These are phyloP conservation scores for Lasioglossum baleicum DNA, from an alignment of 1,140 invertebrate genomes.

Conservation along the genomic window DNA sequence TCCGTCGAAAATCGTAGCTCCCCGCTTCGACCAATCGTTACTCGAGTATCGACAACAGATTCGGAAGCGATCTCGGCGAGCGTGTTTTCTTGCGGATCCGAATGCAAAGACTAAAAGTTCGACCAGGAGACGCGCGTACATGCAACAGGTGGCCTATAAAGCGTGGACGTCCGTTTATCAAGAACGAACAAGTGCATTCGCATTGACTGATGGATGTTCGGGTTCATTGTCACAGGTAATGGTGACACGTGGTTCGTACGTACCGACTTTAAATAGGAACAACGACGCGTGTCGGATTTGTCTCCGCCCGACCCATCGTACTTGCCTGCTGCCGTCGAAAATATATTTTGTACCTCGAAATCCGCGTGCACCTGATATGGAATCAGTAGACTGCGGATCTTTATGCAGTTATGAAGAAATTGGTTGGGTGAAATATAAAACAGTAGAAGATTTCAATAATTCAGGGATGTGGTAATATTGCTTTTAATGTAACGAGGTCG, in stretches of 20 bases:
- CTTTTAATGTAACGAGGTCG: no score
- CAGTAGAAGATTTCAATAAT: no score
- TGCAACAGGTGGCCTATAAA: slow-evolving; percentile 75
- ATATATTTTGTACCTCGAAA: no score
- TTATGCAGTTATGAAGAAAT: no score
- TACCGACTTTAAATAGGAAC: slow-evolving; percentile 60
- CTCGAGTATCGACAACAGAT: slow-evolving; percentile 3
- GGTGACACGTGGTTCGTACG: slow-evolving; percentile 57
- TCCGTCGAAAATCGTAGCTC: neutral
- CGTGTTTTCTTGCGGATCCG: slow-evolving; percentile 55
- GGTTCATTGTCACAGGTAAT: slow-evolving; percentile 58
- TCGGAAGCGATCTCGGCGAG: slow-evolving; percentile 41
- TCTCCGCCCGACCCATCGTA: neutral
- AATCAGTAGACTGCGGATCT: no score
- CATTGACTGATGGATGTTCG: slow-evolving; percentile 73
- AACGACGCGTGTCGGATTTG: slow-evolving; percentile 22
- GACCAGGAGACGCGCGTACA: slow-evolving; percentile 68
- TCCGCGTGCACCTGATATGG: no score
- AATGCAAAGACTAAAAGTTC: slow-evolving; percentile 71
- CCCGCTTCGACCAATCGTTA: neutral
- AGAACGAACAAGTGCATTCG: slow-evolving; percentile 74
- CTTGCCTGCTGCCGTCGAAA: no score
- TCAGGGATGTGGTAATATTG: no score
- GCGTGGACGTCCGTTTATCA: slow-evolving; percentile 75
- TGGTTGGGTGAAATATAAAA: no score